phyloP scores from a whole-genome alignment of 2,113 vertebrate genomes.

The Ancistrus triradiatus region DNA sequence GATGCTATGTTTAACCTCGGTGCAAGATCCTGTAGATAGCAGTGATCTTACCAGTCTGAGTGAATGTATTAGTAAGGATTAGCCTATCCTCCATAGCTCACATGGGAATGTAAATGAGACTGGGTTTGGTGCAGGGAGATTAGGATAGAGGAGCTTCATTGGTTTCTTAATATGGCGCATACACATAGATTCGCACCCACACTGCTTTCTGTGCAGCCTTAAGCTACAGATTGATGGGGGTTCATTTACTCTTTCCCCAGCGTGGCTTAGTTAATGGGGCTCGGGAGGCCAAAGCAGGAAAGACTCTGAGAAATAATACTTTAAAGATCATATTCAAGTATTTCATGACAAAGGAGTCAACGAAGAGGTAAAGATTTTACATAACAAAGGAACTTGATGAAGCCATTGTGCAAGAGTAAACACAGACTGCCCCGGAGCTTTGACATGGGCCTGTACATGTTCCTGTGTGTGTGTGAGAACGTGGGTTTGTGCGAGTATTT shows the following conservation, averaged over 20 bases:
- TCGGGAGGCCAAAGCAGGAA: background rate
- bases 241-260: slow-evolving; percentile 10
- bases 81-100: slow-evolving; percentile 1
- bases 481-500: slow-evolving; percentile 16
- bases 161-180: slow-evolving; percentile 8
- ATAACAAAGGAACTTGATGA: slow-evolving; percentile 30
- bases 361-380: slow-evolving; percentile 10
- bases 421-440: slow-evolving; percentile 15
- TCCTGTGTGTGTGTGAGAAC: slow-evolving; percentile 5
- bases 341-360: too few species aligned
- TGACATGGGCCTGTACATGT: background rate
- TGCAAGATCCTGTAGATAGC: background rate
- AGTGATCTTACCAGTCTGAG: slow-evolving; percentile 3
- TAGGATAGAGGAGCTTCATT: slow-evolving; percentile 7
- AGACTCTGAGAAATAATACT: too few species aligned
- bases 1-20: slow-evolving; percentile 18
- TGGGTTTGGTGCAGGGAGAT: slow-evolving; percentile 1
- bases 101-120: slow-evolving; percentile 15
- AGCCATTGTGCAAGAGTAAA: slow-evolving; percentile 21
- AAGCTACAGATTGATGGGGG: slow-evolving; percentile 13
- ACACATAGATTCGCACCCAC: background rate
- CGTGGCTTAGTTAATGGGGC: slow-evolving; percentile 14
- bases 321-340: too few species aligned
- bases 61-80: too few species aligned
- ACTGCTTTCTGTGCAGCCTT: slow-evolving; percentile 2